phyloP scores from a whole-genome alignment of 2,888 invertebrate species.

The Ctena decussata region DNA sequence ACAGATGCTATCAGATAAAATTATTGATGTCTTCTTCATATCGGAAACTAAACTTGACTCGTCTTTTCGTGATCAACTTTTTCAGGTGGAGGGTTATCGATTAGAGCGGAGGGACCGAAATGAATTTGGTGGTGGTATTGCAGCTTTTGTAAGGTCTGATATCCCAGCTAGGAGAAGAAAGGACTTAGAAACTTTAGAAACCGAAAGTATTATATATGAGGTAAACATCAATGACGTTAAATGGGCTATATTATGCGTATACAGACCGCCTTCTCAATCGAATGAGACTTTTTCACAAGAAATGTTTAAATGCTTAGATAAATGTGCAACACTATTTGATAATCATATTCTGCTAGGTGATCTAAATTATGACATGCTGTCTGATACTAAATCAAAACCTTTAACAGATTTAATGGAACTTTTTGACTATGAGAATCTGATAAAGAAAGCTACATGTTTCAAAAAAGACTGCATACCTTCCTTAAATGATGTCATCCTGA shows the following conservation, averaged over 20 bases:
- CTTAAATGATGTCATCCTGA: background rate
- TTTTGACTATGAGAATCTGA: background rate
- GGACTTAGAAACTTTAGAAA: slow-evolving; percentile 12
- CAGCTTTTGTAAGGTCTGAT: slow-evolving; percentile 27
- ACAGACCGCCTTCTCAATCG: slow-evolving; percentile 24
- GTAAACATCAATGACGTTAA: slow-evolving; percentile 17
- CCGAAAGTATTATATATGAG: slow-evolving; percentile 35
- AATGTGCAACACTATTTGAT: background rate
- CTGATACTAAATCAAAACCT: background rate
- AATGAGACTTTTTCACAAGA: background rate
- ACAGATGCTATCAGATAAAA: slow-evolving; percentile 3
- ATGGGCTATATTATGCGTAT: slow-evolving; percentile 34
- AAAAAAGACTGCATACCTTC: background rate
- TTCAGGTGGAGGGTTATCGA: slow-evolving; percentile 15
- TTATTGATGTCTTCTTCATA: slow-evolving; percentile 23
- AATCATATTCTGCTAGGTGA: slow-evolving; percentile 1
- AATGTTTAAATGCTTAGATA: background rate
- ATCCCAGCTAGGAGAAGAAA: slow-evolving; percentile 28
- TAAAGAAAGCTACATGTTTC: background rate
- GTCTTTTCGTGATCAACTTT: background rate
- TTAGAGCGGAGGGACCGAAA: slow-evolving; percentile 25
- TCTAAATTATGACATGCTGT: slow-evolving; percentile 6
- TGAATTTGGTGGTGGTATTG: slow-evolving; percentile 24
- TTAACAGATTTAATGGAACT: background rate
- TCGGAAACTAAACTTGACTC: slow-evolving; percentile 35